Evolutionary conservation across 2,797 vertebrate species (phyloP).

Genomic region (Amniataba percoides): DNA sequence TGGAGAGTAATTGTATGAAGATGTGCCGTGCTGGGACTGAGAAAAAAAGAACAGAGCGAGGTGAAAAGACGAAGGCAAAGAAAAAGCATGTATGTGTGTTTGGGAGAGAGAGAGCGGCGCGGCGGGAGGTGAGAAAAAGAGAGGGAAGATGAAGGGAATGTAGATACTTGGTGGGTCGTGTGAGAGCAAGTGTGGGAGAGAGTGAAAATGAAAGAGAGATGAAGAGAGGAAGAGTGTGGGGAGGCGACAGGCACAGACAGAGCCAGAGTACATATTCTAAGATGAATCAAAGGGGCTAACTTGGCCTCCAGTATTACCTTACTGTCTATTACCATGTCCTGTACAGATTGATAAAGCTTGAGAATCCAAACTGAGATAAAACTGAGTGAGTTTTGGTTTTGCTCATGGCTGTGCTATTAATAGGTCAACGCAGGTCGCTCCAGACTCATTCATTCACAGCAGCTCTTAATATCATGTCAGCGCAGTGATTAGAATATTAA

Average conservation of each 20-base stretch:
- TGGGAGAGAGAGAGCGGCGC: slow-evolving; percentile 19
- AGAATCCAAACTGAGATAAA: background rate
- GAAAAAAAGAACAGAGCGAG: slow-evolving; percentile 32
- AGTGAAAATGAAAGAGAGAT: slow-evolving; percentile 21
- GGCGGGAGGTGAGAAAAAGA: slow-evolving; percentile 40
- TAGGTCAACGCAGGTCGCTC: slow-evolving; percentile 34
- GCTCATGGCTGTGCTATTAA: slow-evolving; percentile 21
- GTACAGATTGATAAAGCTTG: background rate
- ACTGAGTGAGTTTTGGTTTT: slow-evolving; percentile 14
- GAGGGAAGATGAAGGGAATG: slow-evolving; percentile 27
- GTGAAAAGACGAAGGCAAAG: slow-evolving; percentile 38
- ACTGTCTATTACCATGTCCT: background rate
- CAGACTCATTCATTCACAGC: slow-evolving; percentile 37
- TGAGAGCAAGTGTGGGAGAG: slow-evolving; percentile 54
- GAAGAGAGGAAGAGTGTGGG: slow-evolving; percentile 12
- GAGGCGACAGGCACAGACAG: slow-evolving; percentile 17
- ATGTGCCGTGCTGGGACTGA: slow-evolving; percentile 64
- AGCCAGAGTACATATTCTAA: slow-evolving; percentile 8
- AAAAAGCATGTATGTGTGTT: slow-evolving; percentile 28
- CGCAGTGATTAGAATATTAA: slow-evolving; percentile 45
- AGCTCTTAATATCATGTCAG: slow-evolving; percentile 47
- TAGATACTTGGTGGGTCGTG: slow-evolving; percentile 44
- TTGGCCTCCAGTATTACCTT: background rate
- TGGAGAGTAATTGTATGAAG: slow-evolving; percentile 76
- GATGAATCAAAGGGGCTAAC: slow-evolving; percentile 9